A percentile compares a stretch with the other conserved stretches of the same genome.
Evolutionary conservation across 2,113 vertebrate genomes (phyloP).

Genomic region (Mus musculus): DNA sequence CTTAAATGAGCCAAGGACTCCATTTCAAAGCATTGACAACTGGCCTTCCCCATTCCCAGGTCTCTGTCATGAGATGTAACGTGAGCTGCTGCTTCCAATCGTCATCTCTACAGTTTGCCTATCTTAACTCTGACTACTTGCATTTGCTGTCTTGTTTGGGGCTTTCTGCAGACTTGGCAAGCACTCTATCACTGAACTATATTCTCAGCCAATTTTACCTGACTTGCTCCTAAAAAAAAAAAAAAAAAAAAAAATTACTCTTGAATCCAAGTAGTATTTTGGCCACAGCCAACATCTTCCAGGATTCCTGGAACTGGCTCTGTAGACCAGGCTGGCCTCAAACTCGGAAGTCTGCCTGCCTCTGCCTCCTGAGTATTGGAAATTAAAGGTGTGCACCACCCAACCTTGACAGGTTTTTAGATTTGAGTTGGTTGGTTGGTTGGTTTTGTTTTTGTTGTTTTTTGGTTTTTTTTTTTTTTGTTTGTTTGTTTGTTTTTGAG

Average conservation of each 20-base stretch:
- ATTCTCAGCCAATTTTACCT: not conserved
- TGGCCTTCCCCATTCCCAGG: not conserved
- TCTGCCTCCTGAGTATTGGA: not conserved
- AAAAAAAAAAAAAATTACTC: not conserved
- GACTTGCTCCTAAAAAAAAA: not conserved
- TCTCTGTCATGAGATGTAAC: not conserved
- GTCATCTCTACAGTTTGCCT: not conserved
- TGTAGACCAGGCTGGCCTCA: not conserved
- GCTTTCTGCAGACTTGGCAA: not conserved
- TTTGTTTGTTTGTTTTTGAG: too few relatives aligned
- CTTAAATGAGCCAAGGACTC: slow-evolving; percentile 29
- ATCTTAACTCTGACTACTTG: not conserved
- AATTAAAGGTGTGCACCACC: not conserved
- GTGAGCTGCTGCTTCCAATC: not conserved
- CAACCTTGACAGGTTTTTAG: not conserved
- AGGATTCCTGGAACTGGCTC: not conserved
- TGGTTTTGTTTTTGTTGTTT: too few relatives aligned
- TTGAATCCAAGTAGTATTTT: not conserved
- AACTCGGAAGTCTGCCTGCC: not conserved
- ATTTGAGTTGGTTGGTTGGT: too few relatives aligned
- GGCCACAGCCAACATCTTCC: not conserved
- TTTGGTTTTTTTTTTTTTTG: too few relatives aligned
- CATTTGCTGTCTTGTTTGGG: slow-evolving; percentile 3
- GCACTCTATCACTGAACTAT: not conserved
- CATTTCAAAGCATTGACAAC: not conserved